A percentile compares a stretch with the other conserved stretches of the same genome.
These are phyloP conservation scores for Centropus bengalensis DNA, from an alignment of 2,113 vertebrate genomes.

Conservation along the genomic window DNA sequence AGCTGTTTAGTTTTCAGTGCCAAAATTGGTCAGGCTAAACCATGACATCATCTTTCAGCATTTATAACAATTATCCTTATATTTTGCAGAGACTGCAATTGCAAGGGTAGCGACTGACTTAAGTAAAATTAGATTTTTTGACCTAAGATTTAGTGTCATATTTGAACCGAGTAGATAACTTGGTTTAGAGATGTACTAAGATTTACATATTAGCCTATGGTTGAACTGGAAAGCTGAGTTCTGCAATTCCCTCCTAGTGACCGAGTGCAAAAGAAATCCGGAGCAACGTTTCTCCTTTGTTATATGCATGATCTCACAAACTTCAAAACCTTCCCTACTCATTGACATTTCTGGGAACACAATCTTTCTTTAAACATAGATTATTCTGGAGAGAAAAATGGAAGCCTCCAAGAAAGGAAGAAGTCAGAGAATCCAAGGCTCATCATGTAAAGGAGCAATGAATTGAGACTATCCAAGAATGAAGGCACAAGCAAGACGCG, in stretches of 20 bases:
- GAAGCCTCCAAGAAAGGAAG: background rate
- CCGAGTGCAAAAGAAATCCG: background rate
- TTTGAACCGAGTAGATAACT: background rate
- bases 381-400: fast-evolving
- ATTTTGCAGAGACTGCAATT: background rate
- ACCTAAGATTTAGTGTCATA: background rate
- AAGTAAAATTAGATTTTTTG: background rate
- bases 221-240: background rate
- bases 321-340: background rate
- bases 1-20: too few species aligned
- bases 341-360: background rate
- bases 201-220: background rate
- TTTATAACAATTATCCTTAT: background rate
- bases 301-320: background rate
- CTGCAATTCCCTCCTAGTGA: background rate
- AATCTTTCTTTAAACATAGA: background rate
- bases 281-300: background rate
- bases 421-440: background rate
- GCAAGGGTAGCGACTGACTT: background rate
- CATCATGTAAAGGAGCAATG: background rate
- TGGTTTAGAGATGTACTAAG: background rate
- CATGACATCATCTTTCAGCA: background rate
- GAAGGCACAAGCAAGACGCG: background rate
- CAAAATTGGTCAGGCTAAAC: too few species aligned
- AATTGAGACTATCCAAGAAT: background rate